phyloP scores from a whole-genome alignment of 2,113 vertebrate genomes.

The Colius striatus region DNA sequence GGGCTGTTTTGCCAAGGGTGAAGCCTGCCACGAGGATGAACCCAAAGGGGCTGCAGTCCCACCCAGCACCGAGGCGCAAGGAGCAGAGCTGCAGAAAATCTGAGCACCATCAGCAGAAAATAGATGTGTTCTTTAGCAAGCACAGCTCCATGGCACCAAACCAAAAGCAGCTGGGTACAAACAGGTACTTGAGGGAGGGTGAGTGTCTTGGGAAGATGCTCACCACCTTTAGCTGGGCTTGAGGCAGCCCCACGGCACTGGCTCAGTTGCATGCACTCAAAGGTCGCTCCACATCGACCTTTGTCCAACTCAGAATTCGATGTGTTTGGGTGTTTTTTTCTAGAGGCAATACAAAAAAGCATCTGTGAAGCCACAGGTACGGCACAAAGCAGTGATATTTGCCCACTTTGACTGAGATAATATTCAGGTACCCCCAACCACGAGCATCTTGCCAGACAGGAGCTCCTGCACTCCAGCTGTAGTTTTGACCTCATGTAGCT shows the following conservation, averaged over 20 bases:
- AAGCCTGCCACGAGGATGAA: not conserved
- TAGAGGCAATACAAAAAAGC: not conserved
- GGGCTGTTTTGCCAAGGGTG: not conserved
- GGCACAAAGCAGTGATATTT: not conserved
- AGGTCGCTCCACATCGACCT: not conserved
- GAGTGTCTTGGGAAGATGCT: not conserved
- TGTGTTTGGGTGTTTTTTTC: not conserved
- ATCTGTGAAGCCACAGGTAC: not conserved
- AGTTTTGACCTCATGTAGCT: not conserved
- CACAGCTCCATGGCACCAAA: not conserved
- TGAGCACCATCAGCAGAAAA: not conserved
- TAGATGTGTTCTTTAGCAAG: not conserved
- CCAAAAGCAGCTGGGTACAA: not conserved
- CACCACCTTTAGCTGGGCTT: no score
- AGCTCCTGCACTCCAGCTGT: not conserved
- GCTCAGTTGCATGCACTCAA: accelerated
- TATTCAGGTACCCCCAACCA: no score
- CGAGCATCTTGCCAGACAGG: not conserved
- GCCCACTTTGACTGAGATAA: accelerated
- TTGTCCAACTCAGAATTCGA: not conserved
- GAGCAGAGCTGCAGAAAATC: not conserved
- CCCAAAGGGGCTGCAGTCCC: not conserved
- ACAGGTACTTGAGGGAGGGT: accelerated
- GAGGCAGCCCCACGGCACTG: not conserved
- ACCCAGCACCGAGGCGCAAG: not conserved